These are phyloP conservation scores for Xenotilapia leptura DNA, from an alignment of 2,113 vertebrate genomes.

Conservation along the genomic window DNA sequence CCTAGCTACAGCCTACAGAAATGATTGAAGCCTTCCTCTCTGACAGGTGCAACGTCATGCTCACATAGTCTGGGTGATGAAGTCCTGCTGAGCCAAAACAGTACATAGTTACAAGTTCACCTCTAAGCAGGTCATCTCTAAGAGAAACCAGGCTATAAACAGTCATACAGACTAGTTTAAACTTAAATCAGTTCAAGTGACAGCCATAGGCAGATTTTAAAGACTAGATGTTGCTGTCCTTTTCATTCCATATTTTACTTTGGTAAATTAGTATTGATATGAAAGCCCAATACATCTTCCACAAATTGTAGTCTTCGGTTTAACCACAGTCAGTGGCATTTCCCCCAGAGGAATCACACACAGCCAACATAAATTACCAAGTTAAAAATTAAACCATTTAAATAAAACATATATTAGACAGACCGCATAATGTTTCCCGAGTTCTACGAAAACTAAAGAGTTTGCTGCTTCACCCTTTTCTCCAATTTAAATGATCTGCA, in stretches of 20 bases:
- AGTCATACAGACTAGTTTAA: background rate
- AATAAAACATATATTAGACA: slow-evolving; percentile 48
- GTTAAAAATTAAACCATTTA: slow-evolving; percentile 28
- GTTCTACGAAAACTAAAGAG: slow-evolving; percentile 13
- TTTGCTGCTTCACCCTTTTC: slow-evolving; percentile 21
- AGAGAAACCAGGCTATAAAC: background rate
- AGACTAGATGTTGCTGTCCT: background rate
- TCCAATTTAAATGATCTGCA: slow-evolving; percentile 38
- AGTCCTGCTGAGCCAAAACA: background rate
- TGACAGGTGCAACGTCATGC: slow-evolving; percentile 59
- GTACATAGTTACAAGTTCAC: background rate
- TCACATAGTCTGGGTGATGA: background rate
- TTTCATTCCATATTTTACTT: background rate
- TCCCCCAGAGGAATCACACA: slow-evolving; percentile 17
- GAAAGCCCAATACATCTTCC: slow-evolving; percentile 5
- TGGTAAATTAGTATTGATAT: slow-evolving; percentile 14
- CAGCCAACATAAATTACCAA: slow-evolving; percentile 39
- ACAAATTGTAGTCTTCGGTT: slow-evolving; percentile 10
- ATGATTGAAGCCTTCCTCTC: slow-evolving; percentile 51
- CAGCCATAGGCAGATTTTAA: background rate
- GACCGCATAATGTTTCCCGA: slow-evolving; percentile 26
- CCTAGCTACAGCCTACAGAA: slow-evolving; percentile 28
- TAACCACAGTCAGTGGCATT: slow-evolving; percentile 34
- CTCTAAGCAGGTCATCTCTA: background rate
- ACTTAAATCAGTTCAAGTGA: background rate